phyloP scores from a whole-genome alignment of 2,888 invertebrate species.

The Formica aserva region DNA sequence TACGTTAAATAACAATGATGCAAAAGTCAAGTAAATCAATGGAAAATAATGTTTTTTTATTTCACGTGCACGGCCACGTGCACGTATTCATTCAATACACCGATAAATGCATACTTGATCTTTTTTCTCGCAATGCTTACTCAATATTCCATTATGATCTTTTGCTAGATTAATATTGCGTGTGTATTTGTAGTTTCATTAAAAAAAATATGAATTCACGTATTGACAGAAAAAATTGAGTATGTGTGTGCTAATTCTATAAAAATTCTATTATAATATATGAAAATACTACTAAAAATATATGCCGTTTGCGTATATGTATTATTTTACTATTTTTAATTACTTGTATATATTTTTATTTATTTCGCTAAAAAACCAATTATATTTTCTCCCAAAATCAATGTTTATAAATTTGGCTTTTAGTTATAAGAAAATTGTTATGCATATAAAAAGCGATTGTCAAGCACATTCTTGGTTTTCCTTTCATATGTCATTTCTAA shows the following conservation, averaged over 20 bases:
- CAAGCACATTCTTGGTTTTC: background rate
- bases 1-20: conserved; percentile 27
- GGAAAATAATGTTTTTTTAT: conserved; percentile 36
- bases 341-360: background rate
- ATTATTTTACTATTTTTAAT: background rate
- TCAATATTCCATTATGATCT: conserved; percentile 39
- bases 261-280: background rate
- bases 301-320: background rate
- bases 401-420: background rate
- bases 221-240: background rate
- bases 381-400: background rate
- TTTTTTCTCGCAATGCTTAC: background rate
- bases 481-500: background rate
- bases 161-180: conserved; percentile 18
- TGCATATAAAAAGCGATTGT: background rate
- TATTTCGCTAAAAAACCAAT: background rate
- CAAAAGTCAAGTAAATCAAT: background rate
- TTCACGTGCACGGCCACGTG: conserved; percentile 47
- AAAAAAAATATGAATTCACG: background rate
- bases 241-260: background rate
- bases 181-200: conserved; percentile 23
- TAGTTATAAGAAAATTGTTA: background rate
- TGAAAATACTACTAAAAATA: background rate
- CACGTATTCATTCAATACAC: background rate
- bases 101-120: background rate